A percentile compares a stretch with the other conserved stretches of the same genome.
These are phyloP conservation scores for Conistra vaccinii DNA, from an alignment of 2,888 invertebrate genomes.

Conservation along the genomic window DNA sequence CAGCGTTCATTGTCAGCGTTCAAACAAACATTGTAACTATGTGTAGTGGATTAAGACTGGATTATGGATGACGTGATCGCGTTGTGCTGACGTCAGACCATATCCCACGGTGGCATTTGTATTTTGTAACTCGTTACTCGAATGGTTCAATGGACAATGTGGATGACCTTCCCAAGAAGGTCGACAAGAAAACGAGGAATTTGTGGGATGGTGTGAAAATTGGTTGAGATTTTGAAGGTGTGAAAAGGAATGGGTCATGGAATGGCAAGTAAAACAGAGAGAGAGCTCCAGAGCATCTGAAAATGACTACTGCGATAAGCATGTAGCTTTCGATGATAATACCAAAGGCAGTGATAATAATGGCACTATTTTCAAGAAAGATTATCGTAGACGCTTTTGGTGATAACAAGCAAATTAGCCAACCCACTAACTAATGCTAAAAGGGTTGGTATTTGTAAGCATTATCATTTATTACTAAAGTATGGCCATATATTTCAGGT, in stretches of 20 bases:
- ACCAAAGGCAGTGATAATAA: neutral
- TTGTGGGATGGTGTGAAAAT: neutral
- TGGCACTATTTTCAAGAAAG: neutral
- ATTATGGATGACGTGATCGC: constrained; percentile 67
- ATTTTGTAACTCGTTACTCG: constrained; percentile 45
- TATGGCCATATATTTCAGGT: constrained; percentile 38
- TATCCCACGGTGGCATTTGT: constrained; percentile 46
- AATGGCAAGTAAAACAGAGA: neutral
- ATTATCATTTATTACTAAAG: constrained; percentile 54
- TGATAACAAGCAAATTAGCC: constrained; percentile 19
- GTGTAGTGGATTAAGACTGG: constrained; percentile 42
- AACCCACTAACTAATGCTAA: constrained; percentile 26
- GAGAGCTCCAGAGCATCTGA: too few species aligned
- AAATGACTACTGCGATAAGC: too few species aligned
- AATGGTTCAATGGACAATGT: constrained; percentile 28
- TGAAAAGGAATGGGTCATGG: neutral
- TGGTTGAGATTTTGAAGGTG: neutral
- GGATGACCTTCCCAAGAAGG: constrained; percentile 40
- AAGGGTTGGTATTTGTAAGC: constrained; percentile 29
- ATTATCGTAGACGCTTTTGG: constrained; percentile 4
- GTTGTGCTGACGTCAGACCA: constrained; percentile 64
- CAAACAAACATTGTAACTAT: constrained; percentile 6
- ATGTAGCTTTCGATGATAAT: too few species aligned
- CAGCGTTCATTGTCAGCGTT: constrained; percentile 3
- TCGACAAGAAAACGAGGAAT: neutral